Evolutionary conservation across 2,888 invertebrate species (phyloP), one percentile per base, ranked within the genome.

Genomic region (Drosophila robusta): DNA sequence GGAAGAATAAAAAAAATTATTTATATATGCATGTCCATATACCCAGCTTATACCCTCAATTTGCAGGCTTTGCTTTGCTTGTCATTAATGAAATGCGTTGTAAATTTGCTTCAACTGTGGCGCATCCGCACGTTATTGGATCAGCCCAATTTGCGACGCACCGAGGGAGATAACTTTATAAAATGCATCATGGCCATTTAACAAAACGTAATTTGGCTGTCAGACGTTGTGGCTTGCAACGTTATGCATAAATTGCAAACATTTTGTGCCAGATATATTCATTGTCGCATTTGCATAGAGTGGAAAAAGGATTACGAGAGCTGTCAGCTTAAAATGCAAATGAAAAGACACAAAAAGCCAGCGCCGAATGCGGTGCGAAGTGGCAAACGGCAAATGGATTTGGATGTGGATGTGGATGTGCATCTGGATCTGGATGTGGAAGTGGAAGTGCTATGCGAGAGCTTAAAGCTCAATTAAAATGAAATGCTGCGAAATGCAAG

Each of bases 381-480:
- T 39, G 54, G 26, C 14, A 68, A 57, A 18, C 42, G 66, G 34
- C 5, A 36, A 45, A 45, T 38, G 55, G n/a, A 26, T 26, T n/a
- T n/a, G n/a, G n/a, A n/a, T n/a, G n/a, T n/a, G n/a, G n/a, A n/a
- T n/a, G n/a, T n/a, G n/a, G n/a, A n/a, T n/a, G n/a, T n/a, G n/a
- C n/a, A n/a, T n/a, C n/a, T n/a, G n/a, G n/a, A n/a, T n/a, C 24
- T 14, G 49, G 45, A 39, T 47, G 45, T 44, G 46, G 57, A 47
- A 44, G 34, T 44, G 47, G n/a, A 14, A 45, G 42, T 49, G 49
- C 26, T 22, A 44, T 42, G 45, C 22, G 46, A 34, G 46, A 75
- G 75, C 75, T 75, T 74, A 74, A 75, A 75, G 78, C 78, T 78
- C 75, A 76, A 76, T 76, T 76, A 76, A 76, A 75, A 75, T 70